Conservation (phyloP, 2,888 invertebrate species). For the Aphodius granarius region DNA sequence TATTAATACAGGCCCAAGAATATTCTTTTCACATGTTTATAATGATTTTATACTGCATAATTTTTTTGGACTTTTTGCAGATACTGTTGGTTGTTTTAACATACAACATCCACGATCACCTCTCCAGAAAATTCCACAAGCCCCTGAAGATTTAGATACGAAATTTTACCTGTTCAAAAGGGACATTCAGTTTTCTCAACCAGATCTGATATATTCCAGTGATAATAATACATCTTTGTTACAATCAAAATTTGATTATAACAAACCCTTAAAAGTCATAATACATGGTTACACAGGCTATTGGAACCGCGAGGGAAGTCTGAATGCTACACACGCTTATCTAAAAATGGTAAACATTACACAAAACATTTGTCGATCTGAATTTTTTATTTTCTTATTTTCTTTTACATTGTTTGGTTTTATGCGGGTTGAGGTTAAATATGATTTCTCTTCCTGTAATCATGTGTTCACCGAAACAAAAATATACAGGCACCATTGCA, state of each 20-base stretch:
- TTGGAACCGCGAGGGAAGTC: conserved; percentile 55
- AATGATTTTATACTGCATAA: background rate
- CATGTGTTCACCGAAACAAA: background rate
- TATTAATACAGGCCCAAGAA: too few species aligned
- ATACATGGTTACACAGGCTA: conserved; percentile 63
- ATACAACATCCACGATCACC: conserved; percentile 56
- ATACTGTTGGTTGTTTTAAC: conserved; percentile 60
- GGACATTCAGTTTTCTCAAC: conserved; percentile 46
- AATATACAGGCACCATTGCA: background rate
- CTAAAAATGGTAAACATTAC: conserved; percentile 59
- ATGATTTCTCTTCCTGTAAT: background rate
- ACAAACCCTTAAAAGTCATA: conserved; percentile 56
- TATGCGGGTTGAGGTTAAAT: background rate
- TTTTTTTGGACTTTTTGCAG: conserved; percentile 46
- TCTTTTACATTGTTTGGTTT: background rate
- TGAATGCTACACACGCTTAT: conserved; percentile 53
- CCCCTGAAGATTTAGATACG: conserved; percentile 58
- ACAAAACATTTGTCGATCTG: background rate
- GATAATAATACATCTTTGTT: conserved; percentile 54
- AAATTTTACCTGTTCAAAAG: conserved; percentile 58
- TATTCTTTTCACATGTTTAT: background rate
- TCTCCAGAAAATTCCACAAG: conserved; percentile 59
- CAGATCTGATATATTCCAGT: conserved; percentile 54
- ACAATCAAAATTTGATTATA: conserved; percentile 54
- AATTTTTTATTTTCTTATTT: background rate